Conservation (phyloP, 2,113 vertebrate genomes). For the Odontesthes bonariensis region DNA sequence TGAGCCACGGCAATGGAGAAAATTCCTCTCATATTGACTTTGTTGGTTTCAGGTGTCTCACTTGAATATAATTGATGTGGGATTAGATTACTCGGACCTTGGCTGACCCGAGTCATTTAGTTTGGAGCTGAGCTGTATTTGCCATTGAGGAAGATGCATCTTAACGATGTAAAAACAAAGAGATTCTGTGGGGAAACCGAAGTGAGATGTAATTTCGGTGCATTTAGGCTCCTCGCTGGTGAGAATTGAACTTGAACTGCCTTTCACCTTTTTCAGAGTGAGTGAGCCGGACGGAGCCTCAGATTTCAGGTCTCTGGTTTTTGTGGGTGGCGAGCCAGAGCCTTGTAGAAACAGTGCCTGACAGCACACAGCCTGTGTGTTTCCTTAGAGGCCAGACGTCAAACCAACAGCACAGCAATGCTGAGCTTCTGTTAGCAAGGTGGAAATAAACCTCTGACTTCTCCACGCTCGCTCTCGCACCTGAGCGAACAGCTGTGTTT, state of each 20-base stretch:
- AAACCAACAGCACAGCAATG: constrained; percentile 30
- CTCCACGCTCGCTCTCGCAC: constrained; percentile 24
- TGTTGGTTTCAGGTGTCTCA: neutral
- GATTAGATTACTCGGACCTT: neutral
- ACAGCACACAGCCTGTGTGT: constrained; percentile 24
- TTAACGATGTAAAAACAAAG: too few relatives aligned
- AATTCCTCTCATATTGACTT: neutral
- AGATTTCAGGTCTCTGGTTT: constrained; percentile 25
- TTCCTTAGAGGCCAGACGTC: constrained; percentile 45
- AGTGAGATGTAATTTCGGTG: neutral
- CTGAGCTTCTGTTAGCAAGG: constrained; percentile 44
- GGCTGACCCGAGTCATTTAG: neutral
- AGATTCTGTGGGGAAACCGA: constrained; percentile 8
- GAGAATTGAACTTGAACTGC: constrained; percentile 38
- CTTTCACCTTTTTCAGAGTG: constrained; percentile 18
- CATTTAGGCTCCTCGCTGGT: constrained; percentile 8
- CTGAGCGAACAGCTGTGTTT: constrained; percentile 47
- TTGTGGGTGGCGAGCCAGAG: constrained; percentile 14
- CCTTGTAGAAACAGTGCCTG: constrained; percentile 26
- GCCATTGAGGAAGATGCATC: neutral
- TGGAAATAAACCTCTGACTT: constrained; percentile 30
- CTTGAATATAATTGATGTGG: neutral
- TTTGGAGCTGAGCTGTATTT: neutral
- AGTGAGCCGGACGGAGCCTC: neutral
- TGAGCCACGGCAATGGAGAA: neutral